A percentile compares a stretch with the other conserved stretches of the same genome.
Evolutionary conservation across 2,888 invertebrate genomes (phyloP).

Genomic region (Strigamia transsilvanica): DNA sequence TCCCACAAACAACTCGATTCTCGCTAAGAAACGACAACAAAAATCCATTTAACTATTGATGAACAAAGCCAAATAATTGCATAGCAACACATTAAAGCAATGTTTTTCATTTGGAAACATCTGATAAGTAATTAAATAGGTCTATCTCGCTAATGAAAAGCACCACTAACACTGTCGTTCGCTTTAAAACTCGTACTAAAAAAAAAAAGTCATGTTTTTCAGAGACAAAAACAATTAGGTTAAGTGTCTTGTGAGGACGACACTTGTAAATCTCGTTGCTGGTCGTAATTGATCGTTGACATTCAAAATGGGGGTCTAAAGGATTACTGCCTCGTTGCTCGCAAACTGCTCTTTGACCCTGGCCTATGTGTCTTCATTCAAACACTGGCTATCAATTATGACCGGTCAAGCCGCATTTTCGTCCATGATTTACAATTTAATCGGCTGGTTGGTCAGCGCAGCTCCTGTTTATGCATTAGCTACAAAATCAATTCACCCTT

Average conservation of each 20-base stretch:
- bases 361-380: constrained; percentile 29
- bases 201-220: constrained; percentile 12
- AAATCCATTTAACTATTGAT: constrained; percentile 32
- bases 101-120: constrained; percentile 31
- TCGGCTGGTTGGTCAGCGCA: constrained; percentile 20
- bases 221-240: constrained; percentile 37
- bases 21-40: neutral
- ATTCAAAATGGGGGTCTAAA: constrained; percentile 33
- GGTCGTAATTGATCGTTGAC: constrained; percentile 36
- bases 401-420: constrained; percentile 11
- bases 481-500: constrained; percentile 32
- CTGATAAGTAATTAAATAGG: constrained; percentile 38
- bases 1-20: constrained; percentile 20
- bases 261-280: constrained; percentile 37
- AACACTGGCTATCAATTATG: constrained; percentile 21
- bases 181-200: neutral
- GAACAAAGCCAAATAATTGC: constrained; percentile 27
- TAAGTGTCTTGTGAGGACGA: constrained; percentile 33
- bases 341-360: constrained; percentile 10
- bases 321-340: neutral
- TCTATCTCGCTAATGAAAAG: constrained; percentile 33
- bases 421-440: constrained; percentile 40
- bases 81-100: constrained; percentile 22
- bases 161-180: neutral
- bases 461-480: constrained; percentile 44